phyloP scores from a whole-genome alignment of 37 sponge, comb jelly and placozoan species.

The Dysidea cf. avara region DNA sequence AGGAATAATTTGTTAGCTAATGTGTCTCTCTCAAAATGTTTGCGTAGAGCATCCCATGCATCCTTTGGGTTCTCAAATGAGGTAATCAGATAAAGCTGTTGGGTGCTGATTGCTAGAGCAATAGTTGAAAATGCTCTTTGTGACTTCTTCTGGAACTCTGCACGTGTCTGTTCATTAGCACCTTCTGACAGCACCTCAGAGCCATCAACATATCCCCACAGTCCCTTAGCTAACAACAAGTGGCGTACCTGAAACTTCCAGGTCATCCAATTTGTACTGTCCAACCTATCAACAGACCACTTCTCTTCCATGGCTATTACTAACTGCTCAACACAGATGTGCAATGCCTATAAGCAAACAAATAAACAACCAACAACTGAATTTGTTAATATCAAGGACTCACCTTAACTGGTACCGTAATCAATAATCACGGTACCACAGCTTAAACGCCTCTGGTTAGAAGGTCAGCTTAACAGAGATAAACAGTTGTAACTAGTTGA shows the following conservation, averaged over 20 bases:
- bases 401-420: no score
- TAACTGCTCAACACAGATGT: no score
- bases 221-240: constrained; percentile 36
- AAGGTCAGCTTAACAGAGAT: no score
- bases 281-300: constrained; percentile 40
- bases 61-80: constrained; percentile 28
- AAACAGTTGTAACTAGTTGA: no score
- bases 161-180: constrained; percentile 12
- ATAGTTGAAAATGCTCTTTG: constrained; percentile 48
- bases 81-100: constrained; percentile 49
- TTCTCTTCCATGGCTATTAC: no score
- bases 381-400: no score
- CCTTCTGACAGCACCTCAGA: constrained; percentile 26
- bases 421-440: no score
- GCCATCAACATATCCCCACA: constrained; percentile 44
- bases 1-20: constrained; percentile 53
- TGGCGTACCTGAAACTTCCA: constrained; percentile 64
- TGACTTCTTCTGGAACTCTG: constrained; percentile 14
- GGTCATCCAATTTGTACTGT: constrained; percentile 39
- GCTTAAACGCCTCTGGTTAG: no score
- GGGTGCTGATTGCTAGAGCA: constrained; percentile 33
- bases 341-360: no score
- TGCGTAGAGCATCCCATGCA: constrained; percentile 22
- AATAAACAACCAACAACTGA: no score
- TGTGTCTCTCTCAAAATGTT: constrained; percentile 47